Evolutionary conservation across 2,113 vertebrate genomes (phyloP), one percentile per base, ranked within the genome.

Genomic region (Prunella himalayana): DNA sequence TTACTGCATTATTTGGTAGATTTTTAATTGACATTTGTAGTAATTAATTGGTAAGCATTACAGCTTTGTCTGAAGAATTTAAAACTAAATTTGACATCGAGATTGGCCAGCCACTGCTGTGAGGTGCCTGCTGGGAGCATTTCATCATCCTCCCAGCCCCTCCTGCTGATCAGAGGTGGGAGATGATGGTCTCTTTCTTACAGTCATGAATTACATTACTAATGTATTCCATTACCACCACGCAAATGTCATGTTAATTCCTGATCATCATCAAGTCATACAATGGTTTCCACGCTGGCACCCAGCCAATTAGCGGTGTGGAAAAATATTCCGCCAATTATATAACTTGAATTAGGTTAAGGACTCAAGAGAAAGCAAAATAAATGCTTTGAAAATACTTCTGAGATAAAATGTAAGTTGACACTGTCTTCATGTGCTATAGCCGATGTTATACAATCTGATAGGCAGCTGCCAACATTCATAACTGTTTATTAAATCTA

Each of bases 201-300:
- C 97, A 98, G 97, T 98, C 98, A 98, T 98, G 97, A 98, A 98
- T 99, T 98, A 97, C 97, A 98, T 98, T 99, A 98, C 98, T 98
- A 98, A 98, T 97, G 97, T 98, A 99, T 99, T 99, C 98, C 98
- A 99, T 99, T 99, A 99, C 98, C 98, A 98, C 98, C 96, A 98
- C 94, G 97, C 98, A 99, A 99, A 99, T 99, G 99, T 98, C 99
- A 99, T 98, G 97, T 98, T 99, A 98, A 98, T 98, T 99, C 98
- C 98, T 98, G 98, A 99, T 99, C 98, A 98, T 98, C 98, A 98
- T 98, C 98, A 98, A 98, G 96, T 97, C 98, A 98, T 98, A 98
- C 98, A 98, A 98, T 97, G 98, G 98, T 98, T 98, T 98, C 97
- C 92, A 94, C 92, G 97, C 96, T 98, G 98, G 98, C 98, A 97